A percentile compares a stretch with the other conserved stretches of the same genome.
Conservation (phyloP, 2,113 vertebrate genomes). For the Tenebrosternarchus preto region DNA sequence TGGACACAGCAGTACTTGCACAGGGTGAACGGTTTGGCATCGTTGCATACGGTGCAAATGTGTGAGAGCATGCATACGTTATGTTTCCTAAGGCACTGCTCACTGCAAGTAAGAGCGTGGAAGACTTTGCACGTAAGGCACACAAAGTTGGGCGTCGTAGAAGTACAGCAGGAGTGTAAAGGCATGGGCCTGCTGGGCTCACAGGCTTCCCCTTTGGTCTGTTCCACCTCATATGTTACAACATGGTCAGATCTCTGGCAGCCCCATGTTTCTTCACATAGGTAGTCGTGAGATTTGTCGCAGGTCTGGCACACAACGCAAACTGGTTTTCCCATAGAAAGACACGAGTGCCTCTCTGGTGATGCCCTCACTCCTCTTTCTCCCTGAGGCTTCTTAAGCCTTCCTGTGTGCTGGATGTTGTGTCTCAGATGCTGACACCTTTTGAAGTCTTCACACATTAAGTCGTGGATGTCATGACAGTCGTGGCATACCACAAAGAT, state of each 20-base stretch:
- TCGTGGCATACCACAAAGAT: conserved; percentile 32
- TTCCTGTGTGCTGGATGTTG: conserved; percentile 17
- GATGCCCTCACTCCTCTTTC: background rate
- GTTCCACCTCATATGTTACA: background rate
- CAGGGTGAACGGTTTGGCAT: background rate
- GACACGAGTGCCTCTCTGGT: conserved; percentile 35
- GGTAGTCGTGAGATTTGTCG: conserved; percentile 5
- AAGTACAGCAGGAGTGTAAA: conserved; percentile 63
- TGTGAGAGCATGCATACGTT: background rate
- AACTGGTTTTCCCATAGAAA: background rate
- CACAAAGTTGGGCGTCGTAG: conserved; percentile 32
- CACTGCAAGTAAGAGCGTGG: conserved; percentile 55
- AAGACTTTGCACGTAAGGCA: conserved; percentile 63
- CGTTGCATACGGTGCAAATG: background rate
- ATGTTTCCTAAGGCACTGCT: conserved; percentile 50
- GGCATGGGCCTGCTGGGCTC: conserved; percentile 32
- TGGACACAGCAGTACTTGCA: conserved; percentile 66
- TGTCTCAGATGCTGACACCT: background rate
- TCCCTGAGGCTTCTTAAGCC: conserved; percentile 16
- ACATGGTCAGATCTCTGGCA: background rate
- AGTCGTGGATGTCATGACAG: conserved; percentile 41
- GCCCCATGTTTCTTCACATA: background rate
- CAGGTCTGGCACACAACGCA: conserved; percentile 33
- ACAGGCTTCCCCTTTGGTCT: background rate
- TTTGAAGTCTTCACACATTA: background rate